phyloP scores from a whole-genome alignment of 2,797 vertebrate species.

The Enteromius paludinosus region DNA sequence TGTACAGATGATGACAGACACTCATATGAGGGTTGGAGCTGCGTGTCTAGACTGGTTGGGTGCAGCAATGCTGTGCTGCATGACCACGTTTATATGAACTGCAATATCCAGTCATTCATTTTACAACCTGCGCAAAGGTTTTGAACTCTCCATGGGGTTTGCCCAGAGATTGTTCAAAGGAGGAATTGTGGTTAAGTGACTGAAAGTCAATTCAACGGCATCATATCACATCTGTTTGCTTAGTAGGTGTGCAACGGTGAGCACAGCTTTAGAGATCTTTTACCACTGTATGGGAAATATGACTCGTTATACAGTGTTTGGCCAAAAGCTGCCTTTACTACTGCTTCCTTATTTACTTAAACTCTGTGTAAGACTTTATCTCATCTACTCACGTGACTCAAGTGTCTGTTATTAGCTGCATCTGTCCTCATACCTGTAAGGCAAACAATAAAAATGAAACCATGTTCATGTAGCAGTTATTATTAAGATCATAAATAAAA shows the following conservation, averaged over 20 bases:
- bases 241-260: conserved; percentile 66
- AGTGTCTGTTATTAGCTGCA: background rate
- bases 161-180: conserved; percentile 29
- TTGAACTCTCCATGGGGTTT: background rate
- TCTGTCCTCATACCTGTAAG: conserved; percentile 2
- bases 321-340: background rate
- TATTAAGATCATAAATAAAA: background rate
- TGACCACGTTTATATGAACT: background rate
- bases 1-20: conserved; percentile 40
- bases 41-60: conserved; percentile 42
- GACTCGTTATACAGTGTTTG: background rate
- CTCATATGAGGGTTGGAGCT: conserved; percentile 19
- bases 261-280: conserved; percentile 18
- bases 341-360: conserved; percentile 8
- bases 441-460: conserved; percentile 5
- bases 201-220: conserved; percentile 13
- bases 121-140: conserved; percentile 12
- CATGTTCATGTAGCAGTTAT: background rate
- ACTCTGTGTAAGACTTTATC: background rate
- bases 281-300: background rate
- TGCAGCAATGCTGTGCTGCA: background rate
- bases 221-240: conserved; percentile 65
- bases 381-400: background rate
- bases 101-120: conserved; percentile 12
- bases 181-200: conserved; percentile 6